phyloP scores from a whole-genome alignment of 2,888 invertebrate genomes.

The Oligia latruncula region DNA sequence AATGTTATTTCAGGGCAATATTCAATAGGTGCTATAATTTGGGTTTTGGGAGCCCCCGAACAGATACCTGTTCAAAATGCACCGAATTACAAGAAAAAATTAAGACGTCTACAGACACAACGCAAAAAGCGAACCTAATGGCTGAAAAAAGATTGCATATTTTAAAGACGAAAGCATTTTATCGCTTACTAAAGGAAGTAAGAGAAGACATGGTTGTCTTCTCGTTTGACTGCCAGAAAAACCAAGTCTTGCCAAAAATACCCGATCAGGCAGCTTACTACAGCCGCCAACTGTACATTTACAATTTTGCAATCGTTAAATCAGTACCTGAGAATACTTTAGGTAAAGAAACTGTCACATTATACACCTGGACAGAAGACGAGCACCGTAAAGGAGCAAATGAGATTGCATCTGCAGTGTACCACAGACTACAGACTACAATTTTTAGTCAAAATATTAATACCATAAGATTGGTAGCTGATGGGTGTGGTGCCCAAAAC shows the following conservation, averaged over 20 bases:
- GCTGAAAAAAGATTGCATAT: neutral
- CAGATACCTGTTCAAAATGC: constrained; percentile 14
- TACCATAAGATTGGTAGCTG: constrained; percentile 7
- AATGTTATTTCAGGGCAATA: constrained; percentile 29
- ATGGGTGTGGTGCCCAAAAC: neutral
- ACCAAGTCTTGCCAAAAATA: neutral
- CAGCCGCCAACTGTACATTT: neutral
- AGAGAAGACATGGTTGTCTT: neutral
- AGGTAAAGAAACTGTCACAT: neutral
- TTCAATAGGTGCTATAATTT: constrained; percentile 31
- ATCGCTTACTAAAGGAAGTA: neutral
- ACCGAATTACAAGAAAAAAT: neutral
- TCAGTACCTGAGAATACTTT: constrained; percentile 1
- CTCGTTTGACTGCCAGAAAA: neutral
- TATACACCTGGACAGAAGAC: constrained; percentile 3
- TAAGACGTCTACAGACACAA: neutral
- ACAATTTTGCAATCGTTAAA: constrained; percentile 1
- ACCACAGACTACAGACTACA: neutral
- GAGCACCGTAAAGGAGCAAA: neutral
- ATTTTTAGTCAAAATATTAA: neutral
- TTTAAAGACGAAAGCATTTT: neutral
- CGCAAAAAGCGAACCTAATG: neutral
- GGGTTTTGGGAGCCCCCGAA: constrained; percentile 9
- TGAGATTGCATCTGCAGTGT: neutral
- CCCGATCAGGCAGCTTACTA: neutral